Evolutionary conservation across 2,888 invertebrate species (phyloP), one percentile per base, ranked within the genome.

Genomic region (Galerucella pusilla): DNA sequence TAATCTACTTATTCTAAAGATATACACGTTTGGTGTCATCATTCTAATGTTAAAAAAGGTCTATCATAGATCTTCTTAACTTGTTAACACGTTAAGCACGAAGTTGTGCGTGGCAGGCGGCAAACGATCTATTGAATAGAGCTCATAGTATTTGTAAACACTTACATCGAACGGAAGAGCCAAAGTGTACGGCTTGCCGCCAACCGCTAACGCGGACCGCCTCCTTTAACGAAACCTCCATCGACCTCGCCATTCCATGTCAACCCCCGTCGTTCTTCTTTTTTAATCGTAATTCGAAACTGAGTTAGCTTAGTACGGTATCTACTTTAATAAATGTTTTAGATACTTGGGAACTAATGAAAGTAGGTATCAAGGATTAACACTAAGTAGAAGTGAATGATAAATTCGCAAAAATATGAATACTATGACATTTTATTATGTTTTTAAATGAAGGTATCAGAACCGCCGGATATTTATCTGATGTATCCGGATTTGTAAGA

Each of bases 231-330:
- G 81, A 81, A 66, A 49, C 42, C 68, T 7, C 68, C 63, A 45
- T 49, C 70, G 45, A 42, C 67, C 7, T 28, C 65, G 65, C 65
- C 71, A 65, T 65, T 71, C 71, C 63, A 57, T 71, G 57, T 65
- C 59, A 81, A 81, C 80, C 82, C 82, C 82, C 80, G 81, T 82
- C 83, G 57, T 81, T 81, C 79, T 80, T 79, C 80, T n/a, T 35
- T 81, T 81, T 42, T 42, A 42, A 42, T 42, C 35, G 35, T 42
- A 42, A 9, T 7, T 42, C 35, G 35, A 42, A 42, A 42, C 9
- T 42, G 35, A 7, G 35, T 42, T 42, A 42, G 9, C 6, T 42
- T 42, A 42, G 35, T 42, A 42, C 35, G 35, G 35, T 42, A 7
- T 42, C 9, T 42, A 7, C 35, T 42, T 42, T 7, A 42, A 42